These are phyloP conservation scores for Tetrao urogallus DNA, from an alignment of 2,113 vertebrate genomes.

Conservation along the genomic window DNA sequence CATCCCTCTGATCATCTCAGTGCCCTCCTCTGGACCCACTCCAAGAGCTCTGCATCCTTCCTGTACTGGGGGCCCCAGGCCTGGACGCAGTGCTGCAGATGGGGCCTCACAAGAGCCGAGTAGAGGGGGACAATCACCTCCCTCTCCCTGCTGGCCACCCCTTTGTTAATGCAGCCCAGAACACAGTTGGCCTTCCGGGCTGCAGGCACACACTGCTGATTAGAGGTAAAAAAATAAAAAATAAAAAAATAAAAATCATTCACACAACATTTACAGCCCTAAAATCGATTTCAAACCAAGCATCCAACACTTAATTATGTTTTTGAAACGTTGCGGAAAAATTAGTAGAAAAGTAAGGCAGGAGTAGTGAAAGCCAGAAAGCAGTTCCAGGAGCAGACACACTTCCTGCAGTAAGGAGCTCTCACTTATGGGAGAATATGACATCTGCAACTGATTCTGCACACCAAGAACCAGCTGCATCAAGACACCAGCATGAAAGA, in stretches of 20 bases:
- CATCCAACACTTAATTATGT: background rate
- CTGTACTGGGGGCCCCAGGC: too few relatives aligned
- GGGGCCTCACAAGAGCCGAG: too few relatives aligned
- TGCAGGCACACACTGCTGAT: too few relatives aligned
- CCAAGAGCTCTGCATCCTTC: too few relatives aligned
- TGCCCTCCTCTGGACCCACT: too few relatives aligned
- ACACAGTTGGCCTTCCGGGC: too few relatives aligned
- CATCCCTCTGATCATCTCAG: too few relatives aligned
- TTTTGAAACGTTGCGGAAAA: background rate
- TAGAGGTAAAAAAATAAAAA: too few relatives aligned
- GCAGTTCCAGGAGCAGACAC: background rate
- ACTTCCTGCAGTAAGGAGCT: accelerated
- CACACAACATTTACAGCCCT: background rate
- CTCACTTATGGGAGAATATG: background rate
- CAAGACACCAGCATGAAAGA: background rate
- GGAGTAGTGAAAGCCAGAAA: background rate
- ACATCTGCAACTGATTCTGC: background rate
- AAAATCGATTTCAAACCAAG: background rate
- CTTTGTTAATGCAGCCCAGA: too few relatives aligned
- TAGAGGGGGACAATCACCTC: too few relatives aligned
- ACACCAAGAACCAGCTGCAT: background rate
- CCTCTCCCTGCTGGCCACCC: too few relatives aligned
- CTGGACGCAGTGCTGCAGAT: too few relatives aligned
- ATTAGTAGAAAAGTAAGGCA: background rate
- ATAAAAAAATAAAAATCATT: background rate